Conservation (phyloP, 2,113 vertebrate genomes). For the Cavia porcellus region DNA sequence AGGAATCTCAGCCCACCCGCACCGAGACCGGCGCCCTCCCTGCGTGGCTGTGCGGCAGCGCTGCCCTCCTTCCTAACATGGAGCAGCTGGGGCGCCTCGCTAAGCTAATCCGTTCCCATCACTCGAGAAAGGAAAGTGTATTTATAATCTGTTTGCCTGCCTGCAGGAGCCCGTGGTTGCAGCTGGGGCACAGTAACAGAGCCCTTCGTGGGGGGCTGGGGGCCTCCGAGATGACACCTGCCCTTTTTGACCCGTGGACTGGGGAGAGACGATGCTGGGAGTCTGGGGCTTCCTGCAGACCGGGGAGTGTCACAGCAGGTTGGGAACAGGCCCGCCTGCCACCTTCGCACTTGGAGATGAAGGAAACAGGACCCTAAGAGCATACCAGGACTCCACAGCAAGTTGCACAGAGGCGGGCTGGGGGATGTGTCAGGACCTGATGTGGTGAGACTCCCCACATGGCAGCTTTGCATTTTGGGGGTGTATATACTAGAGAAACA, state of each 20-base stretch:
- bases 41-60: neutral
- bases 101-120: slow-evolving; percentile 7
- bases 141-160: neutral
- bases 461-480: neutral
- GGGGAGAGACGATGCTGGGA: no score
- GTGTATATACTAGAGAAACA: neutral
- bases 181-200: neutral
- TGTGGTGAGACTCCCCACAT: neutral
- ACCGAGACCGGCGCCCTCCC: neutral
- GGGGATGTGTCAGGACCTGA: neutral
- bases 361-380: neutral
- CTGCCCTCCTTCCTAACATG: neutral
- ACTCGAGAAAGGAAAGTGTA: slow-evolving; percentile 54
- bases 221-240: neutral
- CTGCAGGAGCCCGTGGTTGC: neutral
- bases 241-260: neutral
- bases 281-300: neutral
- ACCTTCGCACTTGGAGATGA: neutral
- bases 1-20: neutral
- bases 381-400: neutral
- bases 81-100: neutral
- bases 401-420: neutral
- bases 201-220: neutral
- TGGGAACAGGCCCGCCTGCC: neutral
- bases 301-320: neutral